These are phyloP conservation scores for Sinhomidia bicolor DNA, from an alignment of 2,888 invertebrate species.

Conservation along the genomic window DNA sequence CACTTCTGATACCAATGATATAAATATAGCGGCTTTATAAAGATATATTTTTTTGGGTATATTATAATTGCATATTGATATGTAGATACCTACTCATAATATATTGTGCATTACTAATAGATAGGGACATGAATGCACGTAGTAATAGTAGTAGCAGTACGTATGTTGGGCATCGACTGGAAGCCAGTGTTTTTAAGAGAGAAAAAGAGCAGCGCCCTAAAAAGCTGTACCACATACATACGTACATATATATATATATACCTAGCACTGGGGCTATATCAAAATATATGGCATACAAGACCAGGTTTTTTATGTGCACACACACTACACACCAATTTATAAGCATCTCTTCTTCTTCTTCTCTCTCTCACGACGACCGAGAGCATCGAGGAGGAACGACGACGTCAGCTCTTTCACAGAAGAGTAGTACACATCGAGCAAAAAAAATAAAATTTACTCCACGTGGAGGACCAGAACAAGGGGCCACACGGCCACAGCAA, in stretches of 20 bases:
- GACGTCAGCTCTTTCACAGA: conserved; percentile 70
- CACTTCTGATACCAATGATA: background rate
- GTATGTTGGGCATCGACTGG: conserved; percentile 70
- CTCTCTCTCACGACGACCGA: conserved; percentile 64
- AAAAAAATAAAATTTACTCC: conserved; percentile 74
- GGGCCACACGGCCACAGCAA: conserved; percentile 72
- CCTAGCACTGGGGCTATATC: too few species aligned
- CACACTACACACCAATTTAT: background rate
- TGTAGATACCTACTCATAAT: background rate
- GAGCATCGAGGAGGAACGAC: conserved; percentile 71
- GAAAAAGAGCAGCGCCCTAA: conserved; percentile 75
- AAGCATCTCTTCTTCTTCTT: background rate
- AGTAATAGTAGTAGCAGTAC: background rate
- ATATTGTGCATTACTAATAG: conserved; percentile 11
- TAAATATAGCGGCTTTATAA: background rate
- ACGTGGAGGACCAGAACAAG: conserved; percentile 75
- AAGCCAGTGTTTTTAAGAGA: conserved; percentile 5
- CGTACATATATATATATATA: background rate
- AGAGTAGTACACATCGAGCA: conserved; percentile 62
- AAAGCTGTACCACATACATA: conserved; percentile 51
- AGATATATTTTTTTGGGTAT: background rate
- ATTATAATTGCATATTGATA: background rate
- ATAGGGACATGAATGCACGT: background rate
- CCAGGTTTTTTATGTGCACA: too few species aligned
- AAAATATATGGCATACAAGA: background rate